Evolutionary conservation across 1,140 invertebrate genomes (phyloP).

Genomic region (Vanessa atalanta): DNA sequence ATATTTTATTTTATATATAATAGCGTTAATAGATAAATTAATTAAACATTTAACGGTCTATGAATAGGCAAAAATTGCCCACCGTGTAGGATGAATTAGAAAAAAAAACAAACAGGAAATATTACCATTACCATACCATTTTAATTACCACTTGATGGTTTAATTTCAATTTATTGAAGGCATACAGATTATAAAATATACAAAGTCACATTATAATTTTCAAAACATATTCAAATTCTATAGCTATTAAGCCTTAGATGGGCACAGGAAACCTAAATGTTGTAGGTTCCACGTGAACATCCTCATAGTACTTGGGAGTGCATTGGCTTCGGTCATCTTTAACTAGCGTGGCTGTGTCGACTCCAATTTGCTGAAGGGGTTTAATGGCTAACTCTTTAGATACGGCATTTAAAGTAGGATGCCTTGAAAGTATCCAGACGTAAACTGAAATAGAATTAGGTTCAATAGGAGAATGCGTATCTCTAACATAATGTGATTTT

Average conservation of each 20-base stretch:
- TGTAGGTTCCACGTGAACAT: constrained; percentile 50
- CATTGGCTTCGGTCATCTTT: constrained; percentile 61
- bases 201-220: too few relatives aligned
- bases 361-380: constrained; percentile 52
- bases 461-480: not conserved
- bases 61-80: too few relatives aligned
- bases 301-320: constrained; percentile 65
- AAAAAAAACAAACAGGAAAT: too few relatives aligned
- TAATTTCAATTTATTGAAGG: too few relatives aligned
- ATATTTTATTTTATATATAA: too few relatives aligned
- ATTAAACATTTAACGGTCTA: too few relatives aligned
- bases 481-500: not conserved
- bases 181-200: too few relatives aligned
- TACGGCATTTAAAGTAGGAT: constrained; percentile 60
- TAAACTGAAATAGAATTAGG: constrained; percentile 58
- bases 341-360: constrained; percentile 46
- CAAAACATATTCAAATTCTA: too few relatives aligned
- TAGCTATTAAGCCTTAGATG: constrained; percentile 41
- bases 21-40: too few relatives aligned
- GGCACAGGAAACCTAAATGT: constrained; percentile 68
- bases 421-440: constrained; percentile 70
- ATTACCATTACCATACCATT: too few relatives aligned
- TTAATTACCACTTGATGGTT: too few relatives aligned
- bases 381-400: constrained; percentile 63
- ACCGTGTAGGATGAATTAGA: too few relatives aligned